phyloP scores from a whole-genome alignment of 2,113 vertebrate genomes.

The Myocastor coypus region DNA sequence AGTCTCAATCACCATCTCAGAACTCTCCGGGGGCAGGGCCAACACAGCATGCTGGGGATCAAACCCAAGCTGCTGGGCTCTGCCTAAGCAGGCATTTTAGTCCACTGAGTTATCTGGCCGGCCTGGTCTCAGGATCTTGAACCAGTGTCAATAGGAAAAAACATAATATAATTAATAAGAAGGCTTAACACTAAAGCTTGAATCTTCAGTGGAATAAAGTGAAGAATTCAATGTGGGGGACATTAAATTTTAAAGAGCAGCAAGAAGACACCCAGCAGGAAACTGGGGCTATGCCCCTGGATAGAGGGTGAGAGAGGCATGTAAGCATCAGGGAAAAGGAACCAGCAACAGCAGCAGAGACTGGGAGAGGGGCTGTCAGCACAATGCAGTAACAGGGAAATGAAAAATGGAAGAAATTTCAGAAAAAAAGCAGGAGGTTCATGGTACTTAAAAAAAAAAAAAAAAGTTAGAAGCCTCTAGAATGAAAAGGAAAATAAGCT shows the following conservation, averaged over 20 bases:
- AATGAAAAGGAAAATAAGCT: not conserved
- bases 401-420: not conserved
- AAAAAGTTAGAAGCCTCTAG: slow-evolving; percentile 3
- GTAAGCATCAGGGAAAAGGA: not conserved
- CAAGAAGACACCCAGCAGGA: not conserved
- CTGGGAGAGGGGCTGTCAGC: not conserved
- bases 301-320: not conserved
- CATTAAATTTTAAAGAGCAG: not conserved
- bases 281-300: not conserved
- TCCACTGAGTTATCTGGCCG: too few species aligned
- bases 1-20: too few species aligned
- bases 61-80: too few species aligned
- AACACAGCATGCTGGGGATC: too few species aligned
- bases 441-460: not conserved
- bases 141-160: not conserved
- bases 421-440: not conserved
- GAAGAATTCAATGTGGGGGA: not conserved
- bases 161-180: not conserved
- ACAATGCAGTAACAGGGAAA: not conserved
- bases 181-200: not conserved
- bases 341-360: not conserved
- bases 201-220: not conserved
- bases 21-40: too few species aligned
- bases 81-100: too few species aligned
- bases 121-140: not conserved